phyloP scores from a whole-genome alignment of 1,140 invertebrate genomes.

The Frieseomelitta varia region DNA sequence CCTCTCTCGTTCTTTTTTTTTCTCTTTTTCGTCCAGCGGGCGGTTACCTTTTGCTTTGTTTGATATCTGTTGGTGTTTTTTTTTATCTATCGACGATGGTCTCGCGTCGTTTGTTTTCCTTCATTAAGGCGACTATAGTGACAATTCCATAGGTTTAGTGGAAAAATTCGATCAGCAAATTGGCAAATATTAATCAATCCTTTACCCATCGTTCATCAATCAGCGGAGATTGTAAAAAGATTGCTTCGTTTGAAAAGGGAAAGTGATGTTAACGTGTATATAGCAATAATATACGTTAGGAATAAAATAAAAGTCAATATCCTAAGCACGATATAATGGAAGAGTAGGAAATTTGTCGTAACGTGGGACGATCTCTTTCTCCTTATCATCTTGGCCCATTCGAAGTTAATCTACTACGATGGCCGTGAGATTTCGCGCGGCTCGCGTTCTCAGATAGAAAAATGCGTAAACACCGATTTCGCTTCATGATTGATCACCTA shows the following conservation, averaged over 20 bases:
- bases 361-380: not conserved
- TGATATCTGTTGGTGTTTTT: not conserved
- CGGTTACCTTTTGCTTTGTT: not conserved
- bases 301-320: too few relatives aligned
- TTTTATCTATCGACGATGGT: not conserved
- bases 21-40: not conserved
- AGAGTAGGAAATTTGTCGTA: not conserved
- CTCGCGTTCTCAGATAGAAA: constrained; percentile 2
- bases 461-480: not conserved
- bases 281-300: too few relatives aligned
- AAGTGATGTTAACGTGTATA: too few relatives aligned
- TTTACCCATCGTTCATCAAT: too few relatives aligned
- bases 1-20: too few relatives aligned
- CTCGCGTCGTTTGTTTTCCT: too few relatives aligned
- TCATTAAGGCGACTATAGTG: too few relatives aligned
- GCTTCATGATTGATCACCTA: not conserved
- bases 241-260: too few relatives aligned
- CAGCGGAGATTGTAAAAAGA: too few relatives aligned
- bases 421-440: not conserved
- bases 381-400: not conserved
- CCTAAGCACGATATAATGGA: not conserved
- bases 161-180: too few relatives aligned
- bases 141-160: too few relatives aligned
- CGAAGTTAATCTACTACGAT: not conserved
- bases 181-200: too few relatives aligned